Evolutionary conservation across 2,113 vertebrate species (phyloP), one percentile per base, ranked within the genome.

Genomic region (Oncorhynchus clarkii): DNA sequence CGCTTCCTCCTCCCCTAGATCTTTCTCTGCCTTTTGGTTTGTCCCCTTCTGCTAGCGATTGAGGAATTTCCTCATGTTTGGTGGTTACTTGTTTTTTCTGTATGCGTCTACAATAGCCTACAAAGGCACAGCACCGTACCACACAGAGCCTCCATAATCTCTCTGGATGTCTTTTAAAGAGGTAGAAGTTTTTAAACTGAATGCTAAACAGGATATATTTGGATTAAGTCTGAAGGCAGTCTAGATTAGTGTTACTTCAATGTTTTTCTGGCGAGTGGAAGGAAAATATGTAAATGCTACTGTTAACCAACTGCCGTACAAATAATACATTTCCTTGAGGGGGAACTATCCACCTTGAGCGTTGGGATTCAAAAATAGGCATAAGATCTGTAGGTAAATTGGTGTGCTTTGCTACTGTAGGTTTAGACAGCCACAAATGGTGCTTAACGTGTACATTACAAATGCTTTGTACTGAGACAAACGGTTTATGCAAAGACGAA

Each of bases 141-240:
- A 29, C 79, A 77, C 74, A 82, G 71, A 85, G 85, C 80, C 80
- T 76, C 49, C 70, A 54, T 90, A 88, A 90, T 87, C 83, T 84
- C 76, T 31, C 80, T 73, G 45, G 14, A 86, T 84, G 80, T 87
- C 83, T 90, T 90, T 34, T 88, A 85, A 91, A 88, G 89, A 88
- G 85, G 77, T 85, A 78, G 88, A 88, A 84, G 78, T 89, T 84
- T 86, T 84, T 88, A 75, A 70, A 70, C 81, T 76, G 65, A 88
- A 92, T 91, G 87, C 87, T 88, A 89, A 92, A 90, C 88, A 88
- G 90, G 86, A 89, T 93, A 86, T 90, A 76, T 90, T 65, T 82
- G 90, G 89, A 92, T 93, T 93, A 93, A 78, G 74, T 80, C 72
- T 31, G 76, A 67, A 89, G 76, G 85, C 81, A 77, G 81, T 88